Percentiles rank a stretch among this genome's conserved stretches.
These are phyloP conservation scores for Xanthorhoe spadicearia DNA, from an alignment of 2,888 invertebrate species.

Conservation along the genomic window DNA sequence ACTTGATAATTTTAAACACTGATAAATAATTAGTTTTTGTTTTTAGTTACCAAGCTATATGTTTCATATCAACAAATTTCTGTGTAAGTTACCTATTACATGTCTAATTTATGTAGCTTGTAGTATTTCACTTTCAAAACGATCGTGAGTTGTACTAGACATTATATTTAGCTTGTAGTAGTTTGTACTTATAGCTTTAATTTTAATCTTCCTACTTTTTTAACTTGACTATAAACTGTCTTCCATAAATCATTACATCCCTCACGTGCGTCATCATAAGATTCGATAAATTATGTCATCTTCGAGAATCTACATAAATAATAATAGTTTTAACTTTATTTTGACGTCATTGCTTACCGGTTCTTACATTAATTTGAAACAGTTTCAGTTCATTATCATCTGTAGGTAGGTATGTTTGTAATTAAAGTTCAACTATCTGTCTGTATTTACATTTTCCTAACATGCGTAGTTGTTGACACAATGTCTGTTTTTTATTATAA, in stretches of 20 bases:
- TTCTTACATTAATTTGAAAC: slow-evolving; percentile 17
- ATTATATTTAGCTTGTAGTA: no score
- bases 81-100: background rate
- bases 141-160: no score
- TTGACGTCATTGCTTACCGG: slow-evolving; percentile 41
- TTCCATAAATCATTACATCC: slow-evolving; percentile 6
- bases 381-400: slow-evolving; percentile 4
- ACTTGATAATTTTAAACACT: background rate
- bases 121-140: no score
- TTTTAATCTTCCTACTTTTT: background rate
- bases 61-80: background rate
- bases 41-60: background rate
- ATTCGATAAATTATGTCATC: slow-evolving; percentile 22
- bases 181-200: background rate
- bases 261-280: slow-evolving; percentile 13
- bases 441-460: slow-evolving; percentile 10
- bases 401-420: background rate
- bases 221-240: background rate
- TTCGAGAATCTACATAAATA: slow-evolving; percentile 14
- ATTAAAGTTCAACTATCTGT: slow-evolving; percentile 4
- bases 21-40: no score
- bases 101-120: no score
- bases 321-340: slow-evolving; percentile 22
- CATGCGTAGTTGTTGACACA: slow-evolving; percentile 3
- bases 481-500: slow-evolving; percentile 17